Base-by-base conservation (phyloP, 2,888 invertebrate species). In the Dione juno region DNA sequence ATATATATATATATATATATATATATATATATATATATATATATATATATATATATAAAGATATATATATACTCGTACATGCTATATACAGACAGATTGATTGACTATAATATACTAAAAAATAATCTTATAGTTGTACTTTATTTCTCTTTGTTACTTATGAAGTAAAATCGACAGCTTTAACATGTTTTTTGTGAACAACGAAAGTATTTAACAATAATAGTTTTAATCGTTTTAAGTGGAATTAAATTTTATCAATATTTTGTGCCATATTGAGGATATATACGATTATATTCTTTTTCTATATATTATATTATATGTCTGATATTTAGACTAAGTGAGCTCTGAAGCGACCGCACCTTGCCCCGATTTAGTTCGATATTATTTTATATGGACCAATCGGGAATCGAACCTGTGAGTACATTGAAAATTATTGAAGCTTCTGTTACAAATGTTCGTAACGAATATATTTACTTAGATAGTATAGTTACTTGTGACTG, bases 211-310 rank as follows among this genome's bases (percentile, higher is more conserved):
- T 19, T 19, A 40, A 64, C 64, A 64, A 64, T 64, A 64, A 64
- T 64, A n/a, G n/a, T n/a, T n/a, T n/a, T 52, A 28, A 54, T 57
- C 37, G 11, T 40, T 61, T 61, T 61, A 61, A 45, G 61, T n/a
- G 45, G 45, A 45, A 40, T 61, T 28, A 28, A 43, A 61, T n/a
- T 43, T 37, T 52, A 64, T 52, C 52, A 40, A 53, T 63, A 68
- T 68, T 68, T 53, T 45, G 68, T 68, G 68, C 68, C 68, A 68
- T 68, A 67, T 64, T 52, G 19, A 48, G n/a, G 50, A 37, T n/a
- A n/a, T n/a, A n/a, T n/a, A n/a, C n/a, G 40, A 58, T 16, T 16
- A 58, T 40, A 16, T 19, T 41, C 28, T 28, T 40, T 58, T 41
- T 11, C 13, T 41, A 58, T 58, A 58, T 41, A 19, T 40, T 58